Conservation (phyloP, 2,113 vertebrate genomes). For the Epinephelus moara region DNA sequence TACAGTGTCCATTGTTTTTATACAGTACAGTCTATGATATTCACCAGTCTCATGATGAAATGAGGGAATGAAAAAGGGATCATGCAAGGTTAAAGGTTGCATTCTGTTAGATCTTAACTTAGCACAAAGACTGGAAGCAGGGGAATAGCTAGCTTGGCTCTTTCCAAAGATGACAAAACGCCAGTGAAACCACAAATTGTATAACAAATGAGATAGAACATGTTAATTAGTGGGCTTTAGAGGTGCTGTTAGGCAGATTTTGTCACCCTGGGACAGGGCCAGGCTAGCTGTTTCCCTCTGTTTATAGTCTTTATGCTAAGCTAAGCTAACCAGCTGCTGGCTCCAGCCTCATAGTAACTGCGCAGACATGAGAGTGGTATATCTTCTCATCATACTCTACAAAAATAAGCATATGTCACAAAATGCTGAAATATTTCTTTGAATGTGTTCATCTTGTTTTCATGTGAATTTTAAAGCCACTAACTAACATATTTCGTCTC, state of each 20-base stretch:
- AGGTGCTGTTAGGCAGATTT: not conserved
- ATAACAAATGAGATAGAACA: not conserved
- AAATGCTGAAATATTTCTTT: not conserved
- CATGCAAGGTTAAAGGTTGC: too few species aligned
- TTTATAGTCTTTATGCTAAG: not conserved
- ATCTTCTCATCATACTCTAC: not conserved
- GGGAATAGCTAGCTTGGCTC: not conserved
- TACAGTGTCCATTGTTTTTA: too few species aligned
- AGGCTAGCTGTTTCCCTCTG: not conserved
- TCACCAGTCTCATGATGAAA: not conserved
- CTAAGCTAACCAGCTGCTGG: not conserved
- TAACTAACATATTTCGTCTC: slow-evolving; percentile 44
- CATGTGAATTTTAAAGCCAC: not conserved
- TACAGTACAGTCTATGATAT: too few species aligned
- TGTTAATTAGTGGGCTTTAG: not conserved
- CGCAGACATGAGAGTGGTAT: too few species aligned
- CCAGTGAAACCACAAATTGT: not conserved
- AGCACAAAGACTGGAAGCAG: not conserved
- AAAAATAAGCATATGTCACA: not conserved
- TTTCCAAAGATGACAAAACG: not conserved
- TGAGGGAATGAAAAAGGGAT: too few species aligned
- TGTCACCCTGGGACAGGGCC: not conserved
- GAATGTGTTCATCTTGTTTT: not conserved
- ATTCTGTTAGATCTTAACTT: not conserved
- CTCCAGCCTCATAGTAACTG: not conserved